Percentiles rank a stretch among this genome's conserved stretches.
Evolutionary conservation across 1,140 invertebrate genomes (phyloP).

Genomic region (Halyomorpha halys): DNA sequence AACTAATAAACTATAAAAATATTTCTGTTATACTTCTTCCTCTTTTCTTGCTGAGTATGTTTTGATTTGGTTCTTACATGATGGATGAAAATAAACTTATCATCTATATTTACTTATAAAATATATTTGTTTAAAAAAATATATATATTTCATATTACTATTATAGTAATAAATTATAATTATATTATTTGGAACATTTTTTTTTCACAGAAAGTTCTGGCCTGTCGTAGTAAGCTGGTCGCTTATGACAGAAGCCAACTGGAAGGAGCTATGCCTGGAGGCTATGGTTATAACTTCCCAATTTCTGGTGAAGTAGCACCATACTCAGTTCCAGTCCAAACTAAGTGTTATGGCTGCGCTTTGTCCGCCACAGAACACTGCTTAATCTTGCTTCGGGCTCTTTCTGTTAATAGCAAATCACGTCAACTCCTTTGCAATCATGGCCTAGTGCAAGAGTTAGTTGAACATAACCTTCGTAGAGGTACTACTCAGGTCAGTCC

Average conservation of each 20-base stretch:
- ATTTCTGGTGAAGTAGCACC: not conserved
- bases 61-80: no score
- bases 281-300: conserved; percentile 7
- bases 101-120: no score
- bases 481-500: conserved; percentile 51
- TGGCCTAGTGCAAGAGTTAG: conserved; percentile 79
- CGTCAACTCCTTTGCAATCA: conserved; percentile 70
- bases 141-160: no score
- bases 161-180: not conserved
- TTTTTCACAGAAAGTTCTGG: conserved; percentile 61
- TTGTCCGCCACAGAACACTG: conserved; percentile 85
- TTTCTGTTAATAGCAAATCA: conserved; percentile 71
- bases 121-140: no score
- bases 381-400: conserved; percentile 79
- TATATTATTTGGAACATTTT: conserved; percentile 12
- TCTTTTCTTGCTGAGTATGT: no score
- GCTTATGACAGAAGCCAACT: conserved; percentile 80
- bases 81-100: no score
- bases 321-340: conserved; percentile 23
- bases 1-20: not conserved
- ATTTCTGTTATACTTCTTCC: not conserved
- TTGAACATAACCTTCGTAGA: conserved; percentile 79
- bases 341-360: conserved; percentile 71
- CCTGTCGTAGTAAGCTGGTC: conserved; percentile 80
- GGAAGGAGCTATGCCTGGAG: conserved; percentile 34